Percentiles rank a stretch among this genome's conserved stretches.
Conservation (phyloP, 2,113 vertebrate species). For the Chloebia gouldiae region DNA sequence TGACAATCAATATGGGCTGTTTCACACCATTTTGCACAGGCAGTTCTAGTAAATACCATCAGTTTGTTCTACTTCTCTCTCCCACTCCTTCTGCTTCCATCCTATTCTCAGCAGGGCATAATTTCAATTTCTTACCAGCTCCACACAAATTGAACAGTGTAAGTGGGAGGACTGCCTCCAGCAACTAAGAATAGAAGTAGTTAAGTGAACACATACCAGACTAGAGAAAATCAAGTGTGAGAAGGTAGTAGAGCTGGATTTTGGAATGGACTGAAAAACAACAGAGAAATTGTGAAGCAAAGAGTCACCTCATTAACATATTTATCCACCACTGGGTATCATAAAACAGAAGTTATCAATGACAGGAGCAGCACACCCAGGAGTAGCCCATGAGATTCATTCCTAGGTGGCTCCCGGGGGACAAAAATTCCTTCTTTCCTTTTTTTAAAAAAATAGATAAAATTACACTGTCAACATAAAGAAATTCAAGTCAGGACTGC, state of each 20-base stretch:
- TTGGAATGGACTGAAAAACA: background rate
- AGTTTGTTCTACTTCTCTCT: background rate
- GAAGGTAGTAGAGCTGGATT: background rate
- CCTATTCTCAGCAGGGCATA: background rate
- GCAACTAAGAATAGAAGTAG: background rate
- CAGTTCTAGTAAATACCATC: background rate
- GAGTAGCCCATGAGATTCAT: background rate
- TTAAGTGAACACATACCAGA: background rate
- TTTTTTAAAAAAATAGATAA: background rate
- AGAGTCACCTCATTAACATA: background rate
- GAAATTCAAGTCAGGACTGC: background rate
- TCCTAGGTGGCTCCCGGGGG: background rate
- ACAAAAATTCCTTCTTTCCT: background rate
- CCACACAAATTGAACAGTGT: background rate
- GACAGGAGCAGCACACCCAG: background rate
- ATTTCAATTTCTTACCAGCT: background rate
- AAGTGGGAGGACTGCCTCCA: background rate
- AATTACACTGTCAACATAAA: background rate
- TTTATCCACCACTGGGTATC: background rate
- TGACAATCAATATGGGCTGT: background rate
- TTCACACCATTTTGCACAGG: background rate
- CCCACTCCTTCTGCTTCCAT: background rate
- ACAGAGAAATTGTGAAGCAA: background rate
- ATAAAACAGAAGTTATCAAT: background rate
- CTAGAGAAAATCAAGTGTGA: background rate